Conservation (phyloP, 2,113 vertebrate species). For the Plecturocebus donacophilus region DNA sequence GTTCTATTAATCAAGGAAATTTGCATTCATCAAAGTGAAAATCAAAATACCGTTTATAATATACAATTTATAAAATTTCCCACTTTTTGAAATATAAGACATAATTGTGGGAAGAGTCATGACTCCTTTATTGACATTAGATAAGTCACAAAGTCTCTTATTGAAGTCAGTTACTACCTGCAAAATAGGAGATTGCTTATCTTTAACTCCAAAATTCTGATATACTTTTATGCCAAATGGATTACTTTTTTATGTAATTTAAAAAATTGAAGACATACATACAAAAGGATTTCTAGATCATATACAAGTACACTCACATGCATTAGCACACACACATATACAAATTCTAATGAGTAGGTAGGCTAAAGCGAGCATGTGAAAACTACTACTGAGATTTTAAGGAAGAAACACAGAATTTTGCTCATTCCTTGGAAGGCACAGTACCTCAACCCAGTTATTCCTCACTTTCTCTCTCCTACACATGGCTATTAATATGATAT, state of each 20-base stretch:
- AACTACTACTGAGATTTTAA: not conserved
- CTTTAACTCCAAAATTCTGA: not conserved
- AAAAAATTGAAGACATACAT: not conserved
- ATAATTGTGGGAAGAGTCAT: not conserved
- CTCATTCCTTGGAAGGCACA: not conserved
- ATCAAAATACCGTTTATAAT: not conserved
- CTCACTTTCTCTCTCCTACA: not conserved
- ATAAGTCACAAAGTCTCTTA: not conserved
- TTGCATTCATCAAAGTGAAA: not conserved
- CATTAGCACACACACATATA: not conserved
- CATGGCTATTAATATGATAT: not conserved
- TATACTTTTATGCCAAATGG: not conserved
- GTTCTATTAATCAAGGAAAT: not conserved
- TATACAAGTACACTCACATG: rapidly evolving
- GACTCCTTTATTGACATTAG: not conserved
- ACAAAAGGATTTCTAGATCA: not conserved
- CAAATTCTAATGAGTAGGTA: not conserved
- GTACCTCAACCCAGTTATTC: not conserved
- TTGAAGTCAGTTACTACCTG: not conserved
- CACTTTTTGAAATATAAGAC: not conserved
- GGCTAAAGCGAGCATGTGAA: not conserved
- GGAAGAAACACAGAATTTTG: not conserved
- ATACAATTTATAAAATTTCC: not conserved
- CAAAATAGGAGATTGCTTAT: not conserved
- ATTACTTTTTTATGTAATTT: not conserved